Percentiles rank a stretch among this genome's conserved stretches.
These are phyloP conservation scores for Sminthurinus aureus DNA, from an alignment of 2,888 invertebrate genomes.

Conservation along the genomic window DNA sequence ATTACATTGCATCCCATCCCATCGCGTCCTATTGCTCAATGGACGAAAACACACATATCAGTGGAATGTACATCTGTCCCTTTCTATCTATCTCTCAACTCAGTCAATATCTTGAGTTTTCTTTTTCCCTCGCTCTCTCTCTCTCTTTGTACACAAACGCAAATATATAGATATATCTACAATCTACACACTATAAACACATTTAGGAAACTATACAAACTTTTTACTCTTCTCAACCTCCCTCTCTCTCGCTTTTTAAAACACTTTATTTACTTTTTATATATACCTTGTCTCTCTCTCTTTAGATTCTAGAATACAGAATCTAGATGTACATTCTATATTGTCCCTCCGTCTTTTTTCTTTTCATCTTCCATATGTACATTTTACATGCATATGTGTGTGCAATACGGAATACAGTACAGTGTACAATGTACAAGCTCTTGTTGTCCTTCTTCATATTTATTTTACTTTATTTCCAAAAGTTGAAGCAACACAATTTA, in stretches of 20 bases:
- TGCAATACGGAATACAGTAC: too few species aligned
- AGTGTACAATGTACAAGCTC: not conserved
- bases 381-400: too few species aligned
- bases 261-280: conserved; percentile 30
- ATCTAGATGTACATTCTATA: too few species aligned
- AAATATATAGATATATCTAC: not conserved
- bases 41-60: conserved; percentile 27
- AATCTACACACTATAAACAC: conserved; percentile 1
- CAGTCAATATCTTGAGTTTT: conserved; percentile 25
- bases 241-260: not conserved
- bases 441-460: not conserved
- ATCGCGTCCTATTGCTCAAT: too few species aligned
- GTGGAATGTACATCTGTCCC: conserved; percentile 40
- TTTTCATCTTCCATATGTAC: too few species aligned
- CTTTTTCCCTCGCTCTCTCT: not conserved
- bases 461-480: not conserved
- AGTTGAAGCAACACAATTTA: not conserved
- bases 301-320: not conserved
- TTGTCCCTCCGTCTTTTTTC: too few species aligned
- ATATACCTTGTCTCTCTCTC: conserved; percentile 1
- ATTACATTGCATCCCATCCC: too few species aligned
- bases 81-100: conserved; percentile 21
- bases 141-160: too few species aligned
- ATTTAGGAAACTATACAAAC: conserved; percentile 7
- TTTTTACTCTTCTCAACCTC: conserved; percentile 10